Evolutionary conservation across 2,888 invertebrate genomes (phyloP).

Genomic region (Andrena bucephala): DNA sequence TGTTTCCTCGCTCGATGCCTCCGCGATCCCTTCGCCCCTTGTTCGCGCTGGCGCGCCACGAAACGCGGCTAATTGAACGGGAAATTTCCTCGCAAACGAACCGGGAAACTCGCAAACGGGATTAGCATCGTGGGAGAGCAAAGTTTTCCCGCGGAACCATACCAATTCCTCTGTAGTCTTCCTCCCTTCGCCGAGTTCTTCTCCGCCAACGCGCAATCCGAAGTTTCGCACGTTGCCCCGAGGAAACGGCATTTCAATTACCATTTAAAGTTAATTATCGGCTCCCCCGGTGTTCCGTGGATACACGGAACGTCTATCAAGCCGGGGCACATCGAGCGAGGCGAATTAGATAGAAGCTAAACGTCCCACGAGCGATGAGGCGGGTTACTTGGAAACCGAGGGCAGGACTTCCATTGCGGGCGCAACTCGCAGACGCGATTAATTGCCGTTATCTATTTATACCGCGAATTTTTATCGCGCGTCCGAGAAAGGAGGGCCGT

Average conservation of each 20-base stretch:
- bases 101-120: conserved; percentile 34
- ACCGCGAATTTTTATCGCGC: conserved; percentile 49
- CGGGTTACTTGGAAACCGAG: conserved; percentile 12
- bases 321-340: background rate
- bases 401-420: background rate
- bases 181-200: background rate
- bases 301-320: background rate
- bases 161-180: background rate
- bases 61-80: conserved; percentile 65
- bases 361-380: background rate
- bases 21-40: conserved; percentile 25
- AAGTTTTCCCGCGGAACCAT: conserved; percentile 5
- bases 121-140: conserved; percentile 48
- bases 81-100: conserved; percentile 65
- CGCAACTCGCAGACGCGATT: conserved; percentile 29
- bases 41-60: conserved; percentile 32
- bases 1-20: conserved; percentile 66
- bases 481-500: conserved; percentile 41
- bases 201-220: background rate
- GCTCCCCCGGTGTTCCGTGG: background rate
- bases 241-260: background rate
- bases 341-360: background rate
- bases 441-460: conserved; percentile 48
- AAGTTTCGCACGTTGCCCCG: conserved; percentile 11
- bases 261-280: background rate